Conservation (phyloP, 2,797 vertebrate genomes). For the Coreius guichenoti region DNA sequence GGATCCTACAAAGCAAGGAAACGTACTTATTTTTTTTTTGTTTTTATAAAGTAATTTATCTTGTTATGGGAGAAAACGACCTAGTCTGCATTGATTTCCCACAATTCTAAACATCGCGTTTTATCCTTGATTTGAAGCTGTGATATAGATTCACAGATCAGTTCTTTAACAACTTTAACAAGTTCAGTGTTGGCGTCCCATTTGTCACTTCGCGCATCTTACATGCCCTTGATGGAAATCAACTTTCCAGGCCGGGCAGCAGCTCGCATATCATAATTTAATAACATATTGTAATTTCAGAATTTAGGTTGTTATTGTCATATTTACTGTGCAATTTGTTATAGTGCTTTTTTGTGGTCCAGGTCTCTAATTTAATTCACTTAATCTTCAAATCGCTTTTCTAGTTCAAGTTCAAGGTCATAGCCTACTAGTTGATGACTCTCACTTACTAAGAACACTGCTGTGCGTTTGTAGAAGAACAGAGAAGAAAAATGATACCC, state of each 20-base stretch:
- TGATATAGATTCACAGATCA: not conserved
- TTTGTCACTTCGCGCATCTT: not conserved
- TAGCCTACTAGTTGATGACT: not conserved
- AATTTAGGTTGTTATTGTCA: not conserved
- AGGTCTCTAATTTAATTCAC: not conserved
- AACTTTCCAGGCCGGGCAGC: not conserved
- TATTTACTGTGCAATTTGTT: not conserved
- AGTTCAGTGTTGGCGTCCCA: not conserved
- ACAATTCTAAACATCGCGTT: not conserved
- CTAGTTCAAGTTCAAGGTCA: conserved; percentile 18
- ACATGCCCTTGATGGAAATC: conserved; percentile 7
- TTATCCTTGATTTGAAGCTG: not conserved
- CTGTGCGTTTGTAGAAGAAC: not conserved
- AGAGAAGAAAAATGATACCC: not conserved
- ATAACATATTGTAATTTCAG: not conserved
- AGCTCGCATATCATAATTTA: not conserved
- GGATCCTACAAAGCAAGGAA: conserved; percentile 37
- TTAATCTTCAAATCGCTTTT: not conserved
- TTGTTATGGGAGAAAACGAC: not conserved
- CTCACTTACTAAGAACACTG: not conserved
- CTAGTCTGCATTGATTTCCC: not conserved
- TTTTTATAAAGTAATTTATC: not conserved
- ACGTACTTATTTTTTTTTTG: conserved; percentile 3
- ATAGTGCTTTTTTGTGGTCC: not conserved
- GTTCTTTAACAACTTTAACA: not conserved